Conservation (phyloP, 2,113 vertebrate species). For the rat (Rattus norvegicus) region DNA sequence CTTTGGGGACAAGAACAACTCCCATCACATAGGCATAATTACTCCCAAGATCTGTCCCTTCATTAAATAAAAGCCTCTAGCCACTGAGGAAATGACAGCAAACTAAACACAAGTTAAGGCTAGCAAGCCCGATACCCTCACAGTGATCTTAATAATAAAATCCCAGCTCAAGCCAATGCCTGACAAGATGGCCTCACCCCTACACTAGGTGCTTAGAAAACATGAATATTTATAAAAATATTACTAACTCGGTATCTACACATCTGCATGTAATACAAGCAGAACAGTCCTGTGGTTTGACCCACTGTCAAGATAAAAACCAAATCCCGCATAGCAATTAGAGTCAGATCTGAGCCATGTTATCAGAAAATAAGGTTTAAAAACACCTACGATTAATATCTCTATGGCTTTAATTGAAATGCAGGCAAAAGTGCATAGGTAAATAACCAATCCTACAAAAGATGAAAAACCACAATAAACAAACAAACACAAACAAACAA, state of each 20-base stretch:
- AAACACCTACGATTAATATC: not conserved
- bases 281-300: not conserved
- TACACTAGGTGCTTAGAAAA: not conserved
- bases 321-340: not conserved
- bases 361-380: not conserved
- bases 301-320: not conserved
- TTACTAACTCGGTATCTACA: not conserved
- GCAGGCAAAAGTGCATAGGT: not conserved
- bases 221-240: not conserved
- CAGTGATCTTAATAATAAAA: not conserved
- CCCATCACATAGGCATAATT: not conserved
- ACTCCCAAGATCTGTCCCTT: not conserved
- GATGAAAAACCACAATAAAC: slow-evolving; percentile 2
- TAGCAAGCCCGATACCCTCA: not conserved
- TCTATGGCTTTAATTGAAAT: not conserved
- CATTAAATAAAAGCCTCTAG: not conserved
- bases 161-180: not conserved
- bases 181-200: not conserved
- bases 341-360: not conserved
- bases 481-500: not conserved
- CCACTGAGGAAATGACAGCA: not conserved
- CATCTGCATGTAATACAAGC: not conserved
- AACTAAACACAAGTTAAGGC: not conserved
- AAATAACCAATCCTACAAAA: slow-evolving; percentile 12
- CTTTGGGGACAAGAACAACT: not conserved